phyloP scores from a whole-genome alignment of 2,888 invertebrate species.

The Linyphia triangularis region DNA sequence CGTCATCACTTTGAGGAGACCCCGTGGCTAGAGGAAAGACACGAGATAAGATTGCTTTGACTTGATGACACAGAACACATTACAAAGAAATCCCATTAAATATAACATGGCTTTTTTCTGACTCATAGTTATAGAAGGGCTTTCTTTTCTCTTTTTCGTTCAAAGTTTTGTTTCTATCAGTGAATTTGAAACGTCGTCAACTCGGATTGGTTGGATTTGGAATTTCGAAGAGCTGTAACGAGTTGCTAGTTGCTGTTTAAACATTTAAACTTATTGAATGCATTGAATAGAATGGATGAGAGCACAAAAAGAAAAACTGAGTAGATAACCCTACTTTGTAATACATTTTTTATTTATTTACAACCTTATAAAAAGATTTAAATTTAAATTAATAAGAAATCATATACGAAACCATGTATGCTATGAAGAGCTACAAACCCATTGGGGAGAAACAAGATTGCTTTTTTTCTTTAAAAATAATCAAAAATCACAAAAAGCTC shows the following conservation, averaged over 20 bases:
- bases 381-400: no score
- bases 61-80: slow-evolving; percentile 59
- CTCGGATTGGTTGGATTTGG: background rate
- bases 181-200: slow-evolving; percentile 38
- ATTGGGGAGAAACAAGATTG: no score
- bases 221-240: background rate
- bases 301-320: no score
- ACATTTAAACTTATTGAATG: no score
- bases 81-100: slow-evolving; percentile 63
- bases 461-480: no score
- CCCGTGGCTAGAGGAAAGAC: slow-evolving; percentile 46
- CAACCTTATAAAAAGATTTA: no score
- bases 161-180: slow-evolving; percentile 33
- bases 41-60: slow-evolving; percentile 47
- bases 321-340: no score
- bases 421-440: no score
- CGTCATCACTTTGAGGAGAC: slow-evolving; percentile 55
- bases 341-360: no score
- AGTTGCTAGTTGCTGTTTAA: background rate
- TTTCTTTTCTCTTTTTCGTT: background rate
- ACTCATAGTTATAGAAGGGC: background rate
- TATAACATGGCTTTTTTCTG: slow-evolving; percentile 44
- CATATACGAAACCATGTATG: no score
- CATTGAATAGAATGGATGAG: no score
- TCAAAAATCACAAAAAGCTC: no score